phyloP scores from a whole-genome alignment of 1,140 invertebrate genomes.

The Stenopsyche tienmushanensis region DNA sequence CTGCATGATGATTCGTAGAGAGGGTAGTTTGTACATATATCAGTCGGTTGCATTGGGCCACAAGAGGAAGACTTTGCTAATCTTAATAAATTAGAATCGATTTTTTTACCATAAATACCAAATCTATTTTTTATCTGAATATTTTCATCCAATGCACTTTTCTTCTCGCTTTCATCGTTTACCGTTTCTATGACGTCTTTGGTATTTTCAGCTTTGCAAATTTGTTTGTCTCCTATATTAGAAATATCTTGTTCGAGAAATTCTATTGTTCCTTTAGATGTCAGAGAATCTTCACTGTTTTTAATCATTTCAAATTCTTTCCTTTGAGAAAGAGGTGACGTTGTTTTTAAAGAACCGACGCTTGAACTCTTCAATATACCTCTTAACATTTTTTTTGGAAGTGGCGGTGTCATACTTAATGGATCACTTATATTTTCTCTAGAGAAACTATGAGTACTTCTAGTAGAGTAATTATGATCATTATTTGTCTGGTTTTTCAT shows the following conservation, averaged over 20 bases:
- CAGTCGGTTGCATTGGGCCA: slow-evolving; percentile 24
- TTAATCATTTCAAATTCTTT: slow-evolving; percentile 17
- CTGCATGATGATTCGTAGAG: slow-evolving; percentile 17
- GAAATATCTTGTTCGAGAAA: no score
- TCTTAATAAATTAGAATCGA: slow-evolving; percentile 32
- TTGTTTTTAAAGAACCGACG: slow-evolving; percentile 45
- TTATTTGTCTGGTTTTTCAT: slow-evolving; percentile 39
- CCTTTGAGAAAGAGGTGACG: slow-evolving; percentile 28
- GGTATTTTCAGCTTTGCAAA: background rate
- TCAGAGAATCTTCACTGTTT: background rate
- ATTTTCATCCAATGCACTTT: background rate
- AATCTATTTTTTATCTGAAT: background rate
- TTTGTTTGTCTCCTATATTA: background rate
- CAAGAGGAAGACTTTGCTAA: slow-evolving; percentile 33
- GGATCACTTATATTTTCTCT: slow-evolving; percentile 43
- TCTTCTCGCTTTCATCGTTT: background rate
- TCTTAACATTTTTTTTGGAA: slow-evolving; percentile 50
- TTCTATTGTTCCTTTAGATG: background rate
- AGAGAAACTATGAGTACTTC: slow-evolving; percentile 42
- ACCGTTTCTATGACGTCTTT: background rate
- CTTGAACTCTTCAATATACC: slow-evolving; percentile 49
- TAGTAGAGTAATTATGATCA: background rate
- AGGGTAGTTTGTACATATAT: slow-evolving; percentile 2
- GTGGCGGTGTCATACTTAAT: slow-evolving; percentile 47
- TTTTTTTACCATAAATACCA: slow-evolving; percentile 29